A percentile compares a stretch with the other conserved stretches of the same genome.
These are phyloP conservation scores for Globodera rostochiensis DNA, from an alignment of 1,140 invertebrate genomes.

Conservation along the genomic window DNA sequence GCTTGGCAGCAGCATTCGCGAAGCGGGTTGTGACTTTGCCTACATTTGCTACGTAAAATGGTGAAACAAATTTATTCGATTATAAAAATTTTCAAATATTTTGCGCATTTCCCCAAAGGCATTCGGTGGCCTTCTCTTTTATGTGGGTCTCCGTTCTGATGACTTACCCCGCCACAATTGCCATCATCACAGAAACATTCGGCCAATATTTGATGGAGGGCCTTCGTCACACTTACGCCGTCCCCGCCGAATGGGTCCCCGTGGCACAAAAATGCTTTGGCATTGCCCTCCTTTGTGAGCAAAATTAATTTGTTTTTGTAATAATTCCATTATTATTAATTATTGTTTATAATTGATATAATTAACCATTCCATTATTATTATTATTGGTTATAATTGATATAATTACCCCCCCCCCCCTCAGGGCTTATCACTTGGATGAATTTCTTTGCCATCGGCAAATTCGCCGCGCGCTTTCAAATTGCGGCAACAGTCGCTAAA, in stretches of 20 bases:
- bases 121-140: constrained; percentile 59
- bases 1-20: constrained; percentile 68
- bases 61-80: constrained; percentile 32
- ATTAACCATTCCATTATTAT: background rate
- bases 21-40: constrained; percentile 71
- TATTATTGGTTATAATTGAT: too few species aligned
- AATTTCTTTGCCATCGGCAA: constrained; percentile 63
- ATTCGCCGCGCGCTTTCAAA: constrained; percentile 63
- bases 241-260: constrained; percentile 49
- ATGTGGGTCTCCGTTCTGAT: constrained; percentile 65
- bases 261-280: constrained; percentile 61
- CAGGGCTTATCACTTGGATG: constrained; percentile 64
- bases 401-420: constrained; percentile 17
- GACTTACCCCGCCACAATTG: constrained; percentile 64
- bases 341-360: too few species aligned
- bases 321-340: background rate
- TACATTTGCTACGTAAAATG: constrained; percentile 66
- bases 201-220: constrained; percentile 64
- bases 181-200: constrained; percentile 63
- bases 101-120: background rate
- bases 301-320: background rate
- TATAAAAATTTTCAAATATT: background rate
- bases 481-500: constrained; percentile 62
- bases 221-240: constrained; percentile 53
- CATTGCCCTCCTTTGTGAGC: constrained; percentile 61